Evolutionary conservation across 2,888 invertebrate species (phyloP), one percentile per base, ranked within the genome.

Genomic region (Netelia melanura): DNA sequence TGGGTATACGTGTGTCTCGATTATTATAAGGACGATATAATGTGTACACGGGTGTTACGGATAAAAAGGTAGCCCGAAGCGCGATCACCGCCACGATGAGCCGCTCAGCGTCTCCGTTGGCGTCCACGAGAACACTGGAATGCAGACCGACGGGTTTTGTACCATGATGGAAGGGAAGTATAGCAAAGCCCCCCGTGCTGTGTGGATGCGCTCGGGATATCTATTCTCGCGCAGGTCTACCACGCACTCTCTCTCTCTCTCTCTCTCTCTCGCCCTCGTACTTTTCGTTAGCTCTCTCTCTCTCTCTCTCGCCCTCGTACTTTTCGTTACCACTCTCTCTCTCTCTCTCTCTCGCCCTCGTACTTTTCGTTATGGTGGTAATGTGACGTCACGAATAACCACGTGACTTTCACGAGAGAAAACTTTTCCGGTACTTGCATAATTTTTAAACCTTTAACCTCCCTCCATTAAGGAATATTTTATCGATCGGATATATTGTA

Each of bases 121-220:
- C 88, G 89, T 88, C 87, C 85, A 92, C 90, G 90, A 91, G 91
- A 91, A 91, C 91, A 92, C 92, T 93, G 93, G 93, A 93, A 93
- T 93, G 93, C 92, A 91, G 92, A 92, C 93, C 92, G 93, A 93
- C 93, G 91, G 92, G 93, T 93, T 93, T 93, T 90, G 88, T 90
- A 90, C 89, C 88, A 86, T 87, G 90, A 89, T 88, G 85, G 89
- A 89, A 88, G 89, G 88, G 89, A 89, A 87, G 89, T 78, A 87
- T 74, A 81, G 79, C 81, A 70, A 74, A 79, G 64, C 30, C 75
- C 75, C 75, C 81, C 62, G 61, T 70, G 81, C 62, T 48, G 81
- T 48, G 81, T 81, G 74, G 81, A 81, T 82, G 82, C 85, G 85
- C 85, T 79, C 81, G 68, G 54, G 56, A 78, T 74, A 83, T 79